Conservation (phyloP, 1,140 invertebrate species). For the Laodelphax striatellus region DNA sequence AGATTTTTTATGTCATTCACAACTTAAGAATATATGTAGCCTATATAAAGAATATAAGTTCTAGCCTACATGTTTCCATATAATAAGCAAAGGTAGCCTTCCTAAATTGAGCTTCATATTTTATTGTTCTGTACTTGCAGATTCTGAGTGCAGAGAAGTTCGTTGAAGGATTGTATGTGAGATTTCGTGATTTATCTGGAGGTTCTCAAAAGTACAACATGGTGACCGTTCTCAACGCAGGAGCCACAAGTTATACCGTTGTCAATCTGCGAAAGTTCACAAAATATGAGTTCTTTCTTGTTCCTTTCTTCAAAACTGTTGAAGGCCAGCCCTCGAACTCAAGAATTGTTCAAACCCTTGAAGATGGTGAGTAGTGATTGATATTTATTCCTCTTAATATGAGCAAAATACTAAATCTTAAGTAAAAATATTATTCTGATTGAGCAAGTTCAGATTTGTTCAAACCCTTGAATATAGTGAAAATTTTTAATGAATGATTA, state of each 20-base stretch:
- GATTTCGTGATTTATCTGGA: constrained; percentile 68
- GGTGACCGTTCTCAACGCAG: constrained; percentile 52
- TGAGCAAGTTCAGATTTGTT: too few relatives aligned
- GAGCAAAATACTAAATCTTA: too few relatives aligned
- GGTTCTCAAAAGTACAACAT: constrained; percentile 52
- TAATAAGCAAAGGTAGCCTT: too few relatives aligned
- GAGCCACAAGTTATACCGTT: constrained; percentile 51
- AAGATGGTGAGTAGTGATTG: constrained; percentile 46
- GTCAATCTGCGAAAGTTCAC: constrained; percentile 68
- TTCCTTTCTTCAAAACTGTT: constrained; percentile 74
- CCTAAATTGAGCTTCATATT: too few relatives aligned
- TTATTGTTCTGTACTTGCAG: too few relatives aligned
- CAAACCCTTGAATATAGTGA: too few relatives aligned
- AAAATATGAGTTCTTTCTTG: constrained; percentile 78
- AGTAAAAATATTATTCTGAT: too few relatives aligned
- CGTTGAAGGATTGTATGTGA: constrained; percentile 85
- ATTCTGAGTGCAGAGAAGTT: constrained; percentile 39
- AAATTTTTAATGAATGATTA: too few relatives aligned
- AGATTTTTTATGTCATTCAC: too few relatives aligned
- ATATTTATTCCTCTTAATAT: not conserved
- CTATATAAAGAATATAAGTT: too few relatives aligned
- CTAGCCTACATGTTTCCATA: too few relatives aligned
- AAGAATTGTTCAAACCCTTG: constrained; percentile 50
- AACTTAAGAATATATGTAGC: too few relatives aligned
- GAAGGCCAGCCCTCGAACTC: constrained; percentile 74